phyloP scores from a whole-genome alignment of 2,888 invertebrate species.

The Coremacera marginata region DNA sequence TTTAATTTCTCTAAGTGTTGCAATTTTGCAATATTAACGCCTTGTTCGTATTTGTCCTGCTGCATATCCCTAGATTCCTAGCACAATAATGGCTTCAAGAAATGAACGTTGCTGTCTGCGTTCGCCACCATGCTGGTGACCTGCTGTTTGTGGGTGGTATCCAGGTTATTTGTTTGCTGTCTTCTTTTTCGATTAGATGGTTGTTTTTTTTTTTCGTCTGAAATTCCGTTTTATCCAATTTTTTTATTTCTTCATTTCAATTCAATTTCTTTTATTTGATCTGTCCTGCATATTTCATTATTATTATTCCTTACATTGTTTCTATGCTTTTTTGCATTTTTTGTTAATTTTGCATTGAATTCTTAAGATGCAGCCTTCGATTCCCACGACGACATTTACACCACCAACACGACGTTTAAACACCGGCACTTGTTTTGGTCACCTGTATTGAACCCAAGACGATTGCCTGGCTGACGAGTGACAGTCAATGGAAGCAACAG shows the following conservation, averaged over 20 bases:
- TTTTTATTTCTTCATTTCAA: slow-evolving; percentile 8
- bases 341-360: slow-evolving; percentile 36
- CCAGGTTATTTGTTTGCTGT: slow-evolving; percentile 3
- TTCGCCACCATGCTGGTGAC: not conserved
- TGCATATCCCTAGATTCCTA: not conserved
- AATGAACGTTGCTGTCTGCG: not conserved
- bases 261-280: not conserved
- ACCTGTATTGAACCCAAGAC: slow-evolving; percentile 5
- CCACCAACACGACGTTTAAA: not conserved
- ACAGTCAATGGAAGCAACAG: not conserved
- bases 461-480: not conserved
- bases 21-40: not conserved
- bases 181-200: slow-evolving; percentile 28
- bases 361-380: not conserved
- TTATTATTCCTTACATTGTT: slow-evolving; percentile 30
- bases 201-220: not conserved
- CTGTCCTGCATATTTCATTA: not conserved
- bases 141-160: not conserved
- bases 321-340: slow-evolving; percentile 32
- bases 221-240: not conserved
- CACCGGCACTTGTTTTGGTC: not conserved
- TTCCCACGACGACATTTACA: not conserved
- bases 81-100: too few species aligned
- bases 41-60: not conserved
- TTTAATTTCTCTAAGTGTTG: not conserved